phyloP scores from a whole-genome alignment of 2,888 invertebrate species.

The Hylaea fasciaria region DNA sequence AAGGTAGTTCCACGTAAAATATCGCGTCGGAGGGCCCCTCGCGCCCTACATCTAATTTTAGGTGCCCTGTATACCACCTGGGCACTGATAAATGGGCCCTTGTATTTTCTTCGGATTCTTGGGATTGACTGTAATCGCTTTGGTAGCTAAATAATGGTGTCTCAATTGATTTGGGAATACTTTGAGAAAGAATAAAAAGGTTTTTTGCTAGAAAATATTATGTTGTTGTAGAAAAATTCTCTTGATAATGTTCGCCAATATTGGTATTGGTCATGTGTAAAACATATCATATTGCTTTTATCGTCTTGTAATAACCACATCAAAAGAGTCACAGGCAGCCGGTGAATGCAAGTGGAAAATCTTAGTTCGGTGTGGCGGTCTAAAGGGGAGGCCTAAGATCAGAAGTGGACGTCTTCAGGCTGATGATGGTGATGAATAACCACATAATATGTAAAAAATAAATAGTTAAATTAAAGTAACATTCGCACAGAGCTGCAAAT shows the following conservation, averaged over 20 bases:
- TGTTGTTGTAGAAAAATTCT: too few species aligned
- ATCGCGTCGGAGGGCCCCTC: constrained; percentile 45
- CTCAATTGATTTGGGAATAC: constrained; percentile 15
- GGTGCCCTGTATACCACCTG: constrained; percentile 57
- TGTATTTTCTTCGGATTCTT: constrained; percentile 44
- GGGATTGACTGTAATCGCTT: constrained; percentile 42
- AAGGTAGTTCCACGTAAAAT: constrained; percentile 33
- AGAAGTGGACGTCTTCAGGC: too few species aligned
- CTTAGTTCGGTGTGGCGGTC: too few species aligned
- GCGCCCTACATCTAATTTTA: constrained; percentile 56
- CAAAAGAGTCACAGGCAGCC: too few species aligned
- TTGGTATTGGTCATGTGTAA: too few species aligned
- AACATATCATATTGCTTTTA: too few species aligned
- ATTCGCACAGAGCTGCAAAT: neutral
- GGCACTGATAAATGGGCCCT: constrained; percentile 53
- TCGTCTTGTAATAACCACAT: too few species aligned
- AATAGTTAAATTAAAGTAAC: neutral
- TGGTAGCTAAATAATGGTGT: constrained; percentile 27
- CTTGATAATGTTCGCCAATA: too few species aligned
- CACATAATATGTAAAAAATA: too few species aligned
- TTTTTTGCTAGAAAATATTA: neutral
- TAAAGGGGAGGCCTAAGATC: too few species aligned
- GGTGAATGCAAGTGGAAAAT: too few species aligned
- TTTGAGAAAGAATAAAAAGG: neutral
- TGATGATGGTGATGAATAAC: too few species aligned